These are phyloP conservation scores for Lagria hirta DNA, from an alignment of 2,888 invertebrate species.

Conservation along the genomic window DNA sequence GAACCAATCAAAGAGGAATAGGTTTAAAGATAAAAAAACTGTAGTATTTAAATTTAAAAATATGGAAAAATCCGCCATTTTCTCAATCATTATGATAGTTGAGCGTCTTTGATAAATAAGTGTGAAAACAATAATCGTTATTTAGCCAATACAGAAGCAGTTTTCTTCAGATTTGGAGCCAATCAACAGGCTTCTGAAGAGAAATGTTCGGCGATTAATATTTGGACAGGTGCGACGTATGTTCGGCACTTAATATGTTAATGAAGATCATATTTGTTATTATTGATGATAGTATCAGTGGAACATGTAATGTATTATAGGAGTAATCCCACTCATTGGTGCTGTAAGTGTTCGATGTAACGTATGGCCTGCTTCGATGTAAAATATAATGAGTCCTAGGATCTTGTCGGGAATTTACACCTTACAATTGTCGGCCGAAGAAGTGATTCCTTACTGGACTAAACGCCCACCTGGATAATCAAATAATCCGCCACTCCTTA, in stretches of 20 bases:
- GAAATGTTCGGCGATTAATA: conserved; percentile 34
- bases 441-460: conserved; percentile 47
- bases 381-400: conserved; percentile 45
- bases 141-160: no score
- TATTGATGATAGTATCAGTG: conserved; percentile 51
- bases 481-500: conserved; percentile 54
- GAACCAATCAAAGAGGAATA: no score
- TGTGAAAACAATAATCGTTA: no score
- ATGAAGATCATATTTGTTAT: conserved; percentile 47
- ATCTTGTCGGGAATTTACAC: conserved; percentile 48
- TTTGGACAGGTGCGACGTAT: conserved; percentile 38
- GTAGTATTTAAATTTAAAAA: no score
- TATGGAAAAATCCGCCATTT: no score
- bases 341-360: conserved; percentile 40
- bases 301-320: conserved; percentile 51
- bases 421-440: conserved; percentile 48
- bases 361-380: conserved; percentile 41
- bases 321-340: conserved; percentile 49
- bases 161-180: no score
- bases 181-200: no score
- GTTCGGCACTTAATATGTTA: conserved; percentile 37
- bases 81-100: no score
- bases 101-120: no score
- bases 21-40: no score
- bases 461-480: conserved; percentile 51